Percentiles rank a stretch among this genome's conserved stretches.
Conservation (phyloP, 2,113 vertebrate species). For the Urocynchramus pylzowi region DNA sequence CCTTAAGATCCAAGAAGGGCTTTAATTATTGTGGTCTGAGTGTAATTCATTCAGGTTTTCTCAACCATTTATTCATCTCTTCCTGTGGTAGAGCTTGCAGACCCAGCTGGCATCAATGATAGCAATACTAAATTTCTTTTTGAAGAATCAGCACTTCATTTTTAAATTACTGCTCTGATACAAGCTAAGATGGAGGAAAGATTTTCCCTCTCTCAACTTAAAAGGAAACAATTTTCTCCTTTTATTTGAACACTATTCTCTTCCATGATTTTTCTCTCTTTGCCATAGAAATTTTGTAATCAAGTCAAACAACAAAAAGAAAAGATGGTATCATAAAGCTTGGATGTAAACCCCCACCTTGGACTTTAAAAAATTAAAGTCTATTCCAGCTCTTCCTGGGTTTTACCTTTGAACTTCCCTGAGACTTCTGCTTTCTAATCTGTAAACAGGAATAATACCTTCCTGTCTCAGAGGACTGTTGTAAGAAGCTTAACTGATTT, state of each 20-base stretch:
- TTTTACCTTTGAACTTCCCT: neutral
- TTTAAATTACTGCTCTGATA: neutral
- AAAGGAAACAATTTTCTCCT: neutral
- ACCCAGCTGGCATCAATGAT: neutral
- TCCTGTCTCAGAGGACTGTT: neutral
- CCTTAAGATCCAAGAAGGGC: neutral
- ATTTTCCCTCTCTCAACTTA: neutral
- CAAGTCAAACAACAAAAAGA: neutral
- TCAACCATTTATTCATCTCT: neutral
- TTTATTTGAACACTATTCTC: neutral
- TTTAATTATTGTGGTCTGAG: neutral
- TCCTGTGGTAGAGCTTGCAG: neutral
- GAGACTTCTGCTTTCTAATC: neutral
- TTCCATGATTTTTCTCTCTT: neutral
- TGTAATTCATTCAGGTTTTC: neutral
- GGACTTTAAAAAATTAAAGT: neutral
- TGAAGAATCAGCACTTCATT: neutral
- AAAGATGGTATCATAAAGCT: neutral
- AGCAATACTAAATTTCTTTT: neutral
- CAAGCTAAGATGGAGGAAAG: neutral
- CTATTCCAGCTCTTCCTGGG: neutral
- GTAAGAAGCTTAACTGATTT: neutral
- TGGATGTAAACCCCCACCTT: neutral
- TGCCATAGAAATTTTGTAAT: neutral
- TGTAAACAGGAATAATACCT: constrained; percentile 19